phyloP scores from a whole-genome alignment of 2,888 invertebrate species.

The Salpingus planirostris region DNA sequence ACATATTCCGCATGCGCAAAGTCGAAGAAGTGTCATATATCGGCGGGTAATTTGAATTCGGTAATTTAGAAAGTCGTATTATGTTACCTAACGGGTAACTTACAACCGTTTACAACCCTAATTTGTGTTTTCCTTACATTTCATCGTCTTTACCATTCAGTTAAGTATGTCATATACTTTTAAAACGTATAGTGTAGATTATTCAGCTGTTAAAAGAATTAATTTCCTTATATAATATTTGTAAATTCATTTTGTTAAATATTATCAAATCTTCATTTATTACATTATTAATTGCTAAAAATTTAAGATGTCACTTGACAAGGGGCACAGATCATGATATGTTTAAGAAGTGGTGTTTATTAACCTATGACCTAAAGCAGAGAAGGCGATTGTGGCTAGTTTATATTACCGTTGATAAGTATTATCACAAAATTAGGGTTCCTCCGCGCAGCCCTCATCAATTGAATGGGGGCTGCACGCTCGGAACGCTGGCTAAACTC shows the following conservation, averaged over 20 bases:
- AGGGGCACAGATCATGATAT: slow-evolving; percentile 74
- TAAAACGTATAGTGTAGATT: slow-evolving; percentile 21
- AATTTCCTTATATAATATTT: slow-evolving; percentile 29
- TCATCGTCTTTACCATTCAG: too few relatives aligned
- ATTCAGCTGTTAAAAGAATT: slow-evolving; percentile 20
- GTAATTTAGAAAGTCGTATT: too few relatives aligned
- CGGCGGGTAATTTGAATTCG: too few relatives aligned
- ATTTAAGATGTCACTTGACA: slow-evolving; percentile 53
- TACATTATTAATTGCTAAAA: slow-evolving; percentile 41
- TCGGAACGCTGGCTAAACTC: slow-evolving; percentile 23
- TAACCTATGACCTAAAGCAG: slow-evolving; percentile 46
- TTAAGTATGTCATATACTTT: too few relatives aligned
- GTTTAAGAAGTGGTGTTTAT: slow-evolving; percentile 68
- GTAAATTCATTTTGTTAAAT: slow-evolving; percentile 43
- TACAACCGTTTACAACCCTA: too few relatives aligned
- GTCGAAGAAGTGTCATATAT: too few relatives aligned
- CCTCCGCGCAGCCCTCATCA: slow-evolving; percentile 18
- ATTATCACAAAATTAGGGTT: slow-evolving; percentile 37
- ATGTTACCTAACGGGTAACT: too few relatives aligned
- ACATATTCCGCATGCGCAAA: too few relatives aligned
- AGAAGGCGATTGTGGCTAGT: slow-evolving; percentile 48
- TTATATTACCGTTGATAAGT: slow-evolving; percentile 39
- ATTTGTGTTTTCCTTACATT: too few relatives aligned
- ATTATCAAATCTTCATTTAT: slow-evolving; percentile 42
- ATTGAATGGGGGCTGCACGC: slow-evolving; percentile 3